Base-by-base conservation (phyloP, 2,113 vertebrate genomes). In the Tetrax tetrax region DNA sequence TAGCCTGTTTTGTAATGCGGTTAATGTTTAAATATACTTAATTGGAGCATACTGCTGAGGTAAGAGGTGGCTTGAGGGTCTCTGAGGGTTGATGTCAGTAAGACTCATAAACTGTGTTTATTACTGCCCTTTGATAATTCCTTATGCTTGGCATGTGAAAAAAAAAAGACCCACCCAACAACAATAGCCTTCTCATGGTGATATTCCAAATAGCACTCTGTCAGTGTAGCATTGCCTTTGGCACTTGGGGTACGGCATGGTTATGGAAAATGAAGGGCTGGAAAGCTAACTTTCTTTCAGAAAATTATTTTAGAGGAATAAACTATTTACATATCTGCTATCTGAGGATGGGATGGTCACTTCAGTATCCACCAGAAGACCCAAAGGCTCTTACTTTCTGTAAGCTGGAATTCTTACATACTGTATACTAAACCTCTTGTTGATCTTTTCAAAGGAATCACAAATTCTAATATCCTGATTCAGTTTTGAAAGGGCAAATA, bases 221-320 rank as follows among this genome's bases (percentile, higher is more conserved):
- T 81, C 35, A 92, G 64, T 10, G 14, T 91, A 31, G 64, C 85
- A 89, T 23, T 94, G 93, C 74, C 75, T 90, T 95, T 96, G 45
- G 59, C 92, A 77, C 31, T 6, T 38, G 74, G 56, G 63, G 54
- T 65, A 35, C 75, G 86, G 56, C 61, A 88, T 80, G 79, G 85
- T 76, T 79, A 68, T 25, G 77, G 76, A 87, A 95, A 90, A 84
- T 47, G 31, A 31, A 50, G 57, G 89, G 38, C 68, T 95, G 57
- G 87, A 95, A 97, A 96, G 31, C 71, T 95, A 95, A 93, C n/a
- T 88, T 87, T 93, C 17, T 75, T 91, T 87, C 60, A 92, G 83
- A 94, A 60, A 89, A 84, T 92, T 94, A 83, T 89, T 96, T 72
- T 35, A 65, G 87, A 96, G 27, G 60, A 89, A 96, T 94, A 84